Evolutionary conservation across 2,797 vertebrate species (phyloP).

Genomic region (Podargus strigoides): DNA sequence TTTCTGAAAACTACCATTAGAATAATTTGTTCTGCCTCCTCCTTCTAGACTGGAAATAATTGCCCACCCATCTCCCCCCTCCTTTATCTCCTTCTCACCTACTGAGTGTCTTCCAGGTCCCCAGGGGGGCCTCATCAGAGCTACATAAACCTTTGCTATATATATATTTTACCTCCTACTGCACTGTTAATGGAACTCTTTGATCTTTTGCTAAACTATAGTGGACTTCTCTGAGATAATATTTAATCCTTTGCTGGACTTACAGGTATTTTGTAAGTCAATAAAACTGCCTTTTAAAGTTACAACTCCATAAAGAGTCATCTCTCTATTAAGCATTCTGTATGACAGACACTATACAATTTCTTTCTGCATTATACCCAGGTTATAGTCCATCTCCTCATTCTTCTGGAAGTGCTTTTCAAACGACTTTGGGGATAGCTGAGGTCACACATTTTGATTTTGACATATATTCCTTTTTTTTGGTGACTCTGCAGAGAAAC

Average conservation of each 20-base stretch:
- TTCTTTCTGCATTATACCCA: background rate
- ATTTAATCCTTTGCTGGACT: slow-evolving; percentile 38
- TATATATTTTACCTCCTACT: slow-evolving; percentile 28
- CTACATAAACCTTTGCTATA: slow-evolving; percentile 38
- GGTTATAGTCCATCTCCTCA: background rate
- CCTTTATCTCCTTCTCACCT: slow-evolving; percentile 38
- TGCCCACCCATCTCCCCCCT: slow-evolving; percentile 11
- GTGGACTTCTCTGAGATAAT: slow-evolving; percentile 47
- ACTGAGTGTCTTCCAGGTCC: slow-evolving; percentile 28
- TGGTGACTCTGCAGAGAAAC: background rate
- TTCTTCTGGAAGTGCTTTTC: background rate
- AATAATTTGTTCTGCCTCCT: slow-evolving; percentile 59
- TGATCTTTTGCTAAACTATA: slow-evolving; percentile 41
- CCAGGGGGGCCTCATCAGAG: slow-evolving; percentile 22
- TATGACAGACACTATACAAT: background rate
- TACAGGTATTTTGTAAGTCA: slow-evolving; percentile 35
- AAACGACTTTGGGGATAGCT: background rate
- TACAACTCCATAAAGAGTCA: background rate
- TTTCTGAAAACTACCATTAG: slow-evolving; percentile 55
- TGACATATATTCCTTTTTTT: background rate
- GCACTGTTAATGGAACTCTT: slow-evolving; percentile 50
- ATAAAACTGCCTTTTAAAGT: slow-evolving; percentile 51
- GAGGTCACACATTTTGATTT: background rate
- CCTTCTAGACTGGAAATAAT: slow-evolving; percentile 55
- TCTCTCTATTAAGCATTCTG: background rate